These are phyloP conservation scores for Patella depressa DNA, from an alignment of 2,888 invertebrate genomes.

Conservation along the genomic window DNA sequence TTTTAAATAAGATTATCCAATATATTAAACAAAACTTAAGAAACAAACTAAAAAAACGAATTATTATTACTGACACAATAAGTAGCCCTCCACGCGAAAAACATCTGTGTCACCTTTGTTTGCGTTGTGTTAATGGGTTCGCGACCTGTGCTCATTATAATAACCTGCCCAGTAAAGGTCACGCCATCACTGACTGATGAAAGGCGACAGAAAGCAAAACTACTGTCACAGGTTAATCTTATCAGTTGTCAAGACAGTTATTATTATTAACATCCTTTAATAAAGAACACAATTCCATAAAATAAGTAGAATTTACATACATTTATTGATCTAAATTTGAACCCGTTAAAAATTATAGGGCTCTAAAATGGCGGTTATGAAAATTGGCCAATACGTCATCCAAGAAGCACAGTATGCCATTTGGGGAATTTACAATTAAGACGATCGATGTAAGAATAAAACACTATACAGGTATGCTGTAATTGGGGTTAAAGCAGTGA, in stretches of 20 bases:
- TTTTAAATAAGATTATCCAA: too few species aligned
- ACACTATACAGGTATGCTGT: not conserved
- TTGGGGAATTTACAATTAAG: constrained; percentile 4
- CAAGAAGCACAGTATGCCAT: constrained; percentile 32
- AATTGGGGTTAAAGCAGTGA: too few species aligned
- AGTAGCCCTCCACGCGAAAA: not conserved
- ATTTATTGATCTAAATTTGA: too few species aligned
- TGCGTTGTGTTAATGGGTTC: constrained; percentile 1
- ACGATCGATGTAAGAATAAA: constrained; percentile 5
- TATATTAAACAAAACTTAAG: too few species aligned
- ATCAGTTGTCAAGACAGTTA: too few species aligned
- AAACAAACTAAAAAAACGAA: too few species aligned
- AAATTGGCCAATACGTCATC: constrained; percentile 39
- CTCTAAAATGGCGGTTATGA: constrained; percentile 45
- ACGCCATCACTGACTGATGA: not conserved
- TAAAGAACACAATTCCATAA: too few species aligned
- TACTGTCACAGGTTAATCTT: too few species aligned
- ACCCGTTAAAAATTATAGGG: constrained; percentile 27
- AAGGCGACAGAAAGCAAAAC: too few species aligned
- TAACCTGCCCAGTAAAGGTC: constrained; percentile 9
- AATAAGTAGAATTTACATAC: too few species aligned
- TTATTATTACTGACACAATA: too few species aligned
- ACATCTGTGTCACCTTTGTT: constrained; percentile 12
- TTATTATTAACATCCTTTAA: too few species aligned
- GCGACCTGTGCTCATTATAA: constrained; percentile 9